Base-by-base conservation (phyloP, 1,140 invertebrate genomes). In the Drosophila virilis region DNA sequence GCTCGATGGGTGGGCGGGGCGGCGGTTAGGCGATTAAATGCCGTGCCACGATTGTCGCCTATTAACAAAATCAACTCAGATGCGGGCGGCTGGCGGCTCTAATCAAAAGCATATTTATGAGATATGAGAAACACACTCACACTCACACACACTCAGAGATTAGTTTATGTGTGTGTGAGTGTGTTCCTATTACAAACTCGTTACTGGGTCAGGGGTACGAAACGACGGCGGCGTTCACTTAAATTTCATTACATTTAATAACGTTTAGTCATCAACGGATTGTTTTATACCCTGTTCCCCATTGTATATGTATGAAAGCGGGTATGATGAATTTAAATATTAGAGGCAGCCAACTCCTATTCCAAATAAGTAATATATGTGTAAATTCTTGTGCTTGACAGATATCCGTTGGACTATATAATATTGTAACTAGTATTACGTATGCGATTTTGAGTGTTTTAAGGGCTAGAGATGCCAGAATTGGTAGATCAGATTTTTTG, bases 51-150 rank as follows among this genome's bases (percentile, higher is more conserved):
- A 79, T 86, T 88, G 79, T 80, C 74, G 83, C 80, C 84, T 83
- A 88, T 88, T 88, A 88, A 88, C 66, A 76, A 74, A 88, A 79
- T 83, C 83, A 82, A 73, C 73, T 65, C 45, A 40, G 66, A 88
- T 89, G 84, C 83, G 83, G 84, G 83, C 83, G 78, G 77, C 82
- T 74, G 62, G 60, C 67, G 82, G 65, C 66, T 71, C 83, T 83
- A 88, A 88, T 86, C 83, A 88, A 79, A 86, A 83, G 54, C 77
- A 75, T 88, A 89, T 88, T 88, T 88, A 88, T 71, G 83, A 76
- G 69, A 88, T 74, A 69, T 67, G 62, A 74, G 17, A 38, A 35
- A 33, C 1, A 17, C 17, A 40, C 51, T 55, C 40, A 38, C 48
- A 55, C 33, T 61, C 65, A 69, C 28, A 62, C 12, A 55, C 17